Conservation (phyloP, 2,113 vertebrate species). For the Indicator indicator region DNA sequence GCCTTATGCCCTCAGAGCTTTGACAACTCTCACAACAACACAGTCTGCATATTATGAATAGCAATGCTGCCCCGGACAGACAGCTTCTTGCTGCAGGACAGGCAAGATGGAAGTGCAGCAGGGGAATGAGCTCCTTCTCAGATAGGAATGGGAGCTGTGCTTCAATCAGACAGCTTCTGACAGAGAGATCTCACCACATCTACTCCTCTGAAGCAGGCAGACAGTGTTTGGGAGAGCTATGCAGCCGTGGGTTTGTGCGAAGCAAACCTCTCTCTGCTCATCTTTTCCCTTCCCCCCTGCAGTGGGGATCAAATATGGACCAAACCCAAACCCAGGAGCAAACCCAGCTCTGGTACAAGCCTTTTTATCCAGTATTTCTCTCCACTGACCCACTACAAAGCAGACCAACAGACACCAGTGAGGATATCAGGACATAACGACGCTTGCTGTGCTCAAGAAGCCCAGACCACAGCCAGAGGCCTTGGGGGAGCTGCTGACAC, state of each 20-base stretch:
- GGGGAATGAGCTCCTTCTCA: not conserved
- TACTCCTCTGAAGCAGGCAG: not conserved
- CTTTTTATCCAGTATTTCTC: not conserved
- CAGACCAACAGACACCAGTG: fast-evolving
- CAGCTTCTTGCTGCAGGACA: conserved; percentile 3
- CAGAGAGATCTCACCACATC: not conserved
- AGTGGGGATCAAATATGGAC: no score
- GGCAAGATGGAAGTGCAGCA: not conserved
- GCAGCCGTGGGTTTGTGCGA: not conserved
- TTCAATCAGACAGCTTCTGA: not conserved
- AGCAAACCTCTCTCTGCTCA: not conserved
- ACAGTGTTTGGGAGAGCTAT: fast-evolving
- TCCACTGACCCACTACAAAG: not conserved
- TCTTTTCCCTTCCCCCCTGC: not conserved
- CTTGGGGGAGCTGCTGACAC: not conserved
- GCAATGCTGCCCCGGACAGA: not conserved
- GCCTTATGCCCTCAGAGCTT: not conserved
- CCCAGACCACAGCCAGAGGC: not conserved
- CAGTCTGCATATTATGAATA: not conserved
- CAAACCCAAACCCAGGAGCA: not conserved
- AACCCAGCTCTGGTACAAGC: not conserved
- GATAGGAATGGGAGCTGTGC: fast-evolving
- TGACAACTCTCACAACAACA: not conserved
- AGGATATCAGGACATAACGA: fast-evolving
- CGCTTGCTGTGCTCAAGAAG: not conserved